phyloP scores from a whole-genome alignment of 2,888 invertebrate species.

The Drosophila suboccidentalis region DNA sequence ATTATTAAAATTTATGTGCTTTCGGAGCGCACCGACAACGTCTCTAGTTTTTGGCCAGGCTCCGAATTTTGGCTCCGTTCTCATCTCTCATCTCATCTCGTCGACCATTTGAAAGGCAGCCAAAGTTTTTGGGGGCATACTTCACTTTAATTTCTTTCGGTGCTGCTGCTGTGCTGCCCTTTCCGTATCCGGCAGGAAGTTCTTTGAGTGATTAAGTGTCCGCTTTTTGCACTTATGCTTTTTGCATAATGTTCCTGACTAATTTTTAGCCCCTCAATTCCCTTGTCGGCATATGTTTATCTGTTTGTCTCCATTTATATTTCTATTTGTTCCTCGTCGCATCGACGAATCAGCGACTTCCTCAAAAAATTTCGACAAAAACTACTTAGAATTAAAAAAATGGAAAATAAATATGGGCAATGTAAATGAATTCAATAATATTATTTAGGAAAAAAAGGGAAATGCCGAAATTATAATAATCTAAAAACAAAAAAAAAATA shows the following conservation, averaged over 20 bases:
- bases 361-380: background rate
- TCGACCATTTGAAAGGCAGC: constrained; percentile 68
- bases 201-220: constrained; percentile 73
- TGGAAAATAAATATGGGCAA: too few relatives aligned
- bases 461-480: too few relatives aligned
- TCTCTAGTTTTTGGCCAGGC: constrained; percentile 11
- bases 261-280: constrained; percentile 48
- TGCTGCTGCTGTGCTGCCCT: constrained; percentile 49
- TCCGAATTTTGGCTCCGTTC: constrained; percentile 22
- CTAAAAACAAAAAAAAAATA: too few relatives aligned
- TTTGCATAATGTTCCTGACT: constrained; percentile 68
- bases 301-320: constrained; percentile 4
- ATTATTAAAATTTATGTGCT: constrained; percentile 85
- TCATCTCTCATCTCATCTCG: constrained; percentile 2
- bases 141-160: constrained; percentile 78
- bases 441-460: too few relatives aligned
- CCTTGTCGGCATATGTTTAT: constrained; percentile 21
- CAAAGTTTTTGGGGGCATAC: constrained; percentile 71
- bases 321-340: constrained; percentile 8
- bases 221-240: constrained; percentile 78
- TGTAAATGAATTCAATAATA: too few relatives aligned
- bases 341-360: background rate
- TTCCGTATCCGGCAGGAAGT: constrained; percentile 72
- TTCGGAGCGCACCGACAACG: constrained; percentile 58
- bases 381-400: background rate